phyloP scores from a whole-genome alignment of 2,888 invertebrate species.

The Pandemis heparana region DNA sequence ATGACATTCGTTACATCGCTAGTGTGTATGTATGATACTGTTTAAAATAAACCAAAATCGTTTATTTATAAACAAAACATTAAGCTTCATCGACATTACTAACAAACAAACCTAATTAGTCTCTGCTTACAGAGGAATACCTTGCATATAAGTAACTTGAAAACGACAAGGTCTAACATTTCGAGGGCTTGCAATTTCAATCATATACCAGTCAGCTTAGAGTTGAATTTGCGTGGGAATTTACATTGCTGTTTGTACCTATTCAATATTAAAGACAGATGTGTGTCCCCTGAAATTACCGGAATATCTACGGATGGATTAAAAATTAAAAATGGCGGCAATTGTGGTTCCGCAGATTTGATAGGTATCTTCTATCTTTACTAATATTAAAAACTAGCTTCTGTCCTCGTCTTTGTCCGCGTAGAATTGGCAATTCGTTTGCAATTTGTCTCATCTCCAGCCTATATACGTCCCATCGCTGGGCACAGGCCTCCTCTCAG shows the following conservation, averaged over 20 bases:
- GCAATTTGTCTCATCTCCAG: no score
- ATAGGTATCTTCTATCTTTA: neutral
- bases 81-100: neutral
- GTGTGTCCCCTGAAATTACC: neutral
- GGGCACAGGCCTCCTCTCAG: no score
- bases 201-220: neutral
- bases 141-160: neutral
- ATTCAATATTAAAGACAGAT: neutral
- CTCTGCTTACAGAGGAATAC: neutral
- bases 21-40: no score
- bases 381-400: neutral
- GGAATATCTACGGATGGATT: neutral
- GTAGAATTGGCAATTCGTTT: no score
- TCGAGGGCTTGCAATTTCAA: neutral
- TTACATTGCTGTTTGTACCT: neutral
- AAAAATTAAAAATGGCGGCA: neutral
- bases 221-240: neutral
- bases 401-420: no score
- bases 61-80: neutral
- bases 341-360: neutral
- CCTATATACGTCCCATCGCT: no score
- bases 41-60: no score
- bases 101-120: conserved; percentile 8
- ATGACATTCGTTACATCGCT: no score
- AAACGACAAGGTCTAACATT: conserved; percentile 1